Evolutionary conservation across 1,140 invertebrate genomes (phyloP).

Genomic region (Stegodyphus mimosarum): DNA sequence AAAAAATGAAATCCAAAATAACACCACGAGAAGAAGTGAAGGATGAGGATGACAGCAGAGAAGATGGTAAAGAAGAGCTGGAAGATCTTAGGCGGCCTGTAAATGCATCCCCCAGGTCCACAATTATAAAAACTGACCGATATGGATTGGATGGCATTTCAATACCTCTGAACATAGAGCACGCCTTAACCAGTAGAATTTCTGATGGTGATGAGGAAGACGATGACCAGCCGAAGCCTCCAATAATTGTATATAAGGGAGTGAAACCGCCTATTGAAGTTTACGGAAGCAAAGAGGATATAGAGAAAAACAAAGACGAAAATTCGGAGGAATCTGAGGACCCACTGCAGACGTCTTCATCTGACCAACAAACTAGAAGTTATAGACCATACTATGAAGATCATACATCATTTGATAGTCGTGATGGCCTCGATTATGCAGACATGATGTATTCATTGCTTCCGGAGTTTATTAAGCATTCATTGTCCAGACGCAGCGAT

Average conservation of each 20-base stretch:
- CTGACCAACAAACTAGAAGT: not conserved
- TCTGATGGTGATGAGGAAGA: not conserved
- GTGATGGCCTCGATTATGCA: not conserved
- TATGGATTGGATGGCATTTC: not conserved
- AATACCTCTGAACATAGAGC: not conserved
- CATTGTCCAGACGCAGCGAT: not conserved
- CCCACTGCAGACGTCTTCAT: not conserved
- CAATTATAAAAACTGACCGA: not conserved
- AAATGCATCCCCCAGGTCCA: not conserved
- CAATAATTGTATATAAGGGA: conserved; percentile 42
- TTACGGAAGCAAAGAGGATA: conserved; percentile 38
- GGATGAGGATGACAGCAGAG: too few species aligned
- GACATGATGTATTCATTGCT: conserved; percentile 17
- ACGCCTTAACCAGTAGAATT: not conserved
- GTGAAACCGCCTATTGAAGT: conserved; percentile 19
- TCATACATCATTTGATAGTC: not conserved
- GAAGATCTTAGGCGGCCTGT: too few species aligned
- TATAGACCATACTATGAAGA: not conserved
- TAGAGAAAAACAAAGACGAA: not conserved
- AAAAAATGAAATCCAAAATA: not conserved
- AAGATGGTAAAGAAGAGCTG: too few species aligned
- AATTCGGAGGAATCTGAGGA: not conserved
- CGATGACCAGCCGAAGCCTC: not conserved
- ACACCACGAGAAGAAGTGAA: not conserved
- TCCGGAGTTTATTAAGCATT: not conserved